Evolutionary conservation across 2,797 vertebrate species (phyloP).

Genomic region (Danio albolineatus): DNA sequence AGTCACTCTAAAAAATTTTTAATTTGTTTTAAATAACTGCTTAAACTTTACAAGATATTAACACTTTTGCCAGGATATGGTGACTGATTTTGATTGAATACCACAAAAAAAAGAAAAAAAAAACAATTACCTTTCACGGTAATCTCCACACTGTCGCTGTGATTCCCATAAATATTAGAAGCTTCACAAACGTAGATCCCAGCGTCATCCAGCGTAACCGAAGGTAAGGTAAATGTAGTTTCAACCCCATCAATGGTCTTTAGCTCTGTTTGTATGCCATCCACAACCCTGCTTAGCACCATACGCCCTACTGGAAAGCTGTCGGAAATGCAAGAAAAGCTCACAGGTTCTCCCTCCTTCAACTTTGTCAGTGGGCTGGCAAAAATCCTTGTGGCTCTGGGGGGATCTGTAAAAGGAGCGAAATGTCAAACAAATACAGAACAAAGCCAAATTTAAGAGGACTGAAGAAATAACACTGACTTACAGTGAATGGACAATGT

Average conservation of each 20-base stretch:
- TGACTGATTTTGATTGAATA: neutral
- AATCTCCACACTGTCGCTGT: conserved; percentile 71
- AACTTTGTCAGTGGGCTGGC: conserved; percentile 73
- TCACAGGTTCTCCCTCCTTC: conserved; percentile 82
- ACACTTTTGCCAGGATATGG: neutral
- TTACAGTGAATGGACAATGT: conserved; percentile 81
- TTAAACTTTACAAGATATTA: neutral
- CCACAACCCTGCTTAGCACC: conserved; percentile 73
- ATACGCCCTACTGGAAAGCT: conserved; percentile 77
- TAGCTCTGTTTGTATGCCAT: conserved; percentile 59
- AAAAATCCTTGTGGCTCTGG: conserved; percentile 69
- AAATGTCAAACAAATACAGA: neutral
- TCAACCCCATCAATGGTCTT: conserved; percentile 67
- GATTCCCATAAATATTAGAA: conserved; percentile 77
- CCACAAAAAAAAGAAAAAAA: conserved; percentile 30
- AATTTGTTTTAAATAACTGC: neutral
- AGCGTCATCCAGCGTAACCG: conserved; percentile 72
- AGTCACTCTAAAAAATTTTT: neutral
- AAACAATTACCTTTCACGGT: conserved; percentile 79
- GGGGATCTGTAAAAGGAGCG: conserved; percentile 64
- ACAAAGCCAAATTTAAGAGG: neutral
- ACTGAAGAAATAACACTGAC: conserved; percentile 61
- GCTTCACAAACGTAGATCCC: conserved; percentile 85
- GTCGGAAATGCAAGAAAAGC: conserved; percentile 78
- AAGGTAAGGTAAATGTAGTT: conserved; percentile 74